Base-by-base conservation (phyloP, 2,888 invertebrate species). In the Noctua fimbriata region DNA sequence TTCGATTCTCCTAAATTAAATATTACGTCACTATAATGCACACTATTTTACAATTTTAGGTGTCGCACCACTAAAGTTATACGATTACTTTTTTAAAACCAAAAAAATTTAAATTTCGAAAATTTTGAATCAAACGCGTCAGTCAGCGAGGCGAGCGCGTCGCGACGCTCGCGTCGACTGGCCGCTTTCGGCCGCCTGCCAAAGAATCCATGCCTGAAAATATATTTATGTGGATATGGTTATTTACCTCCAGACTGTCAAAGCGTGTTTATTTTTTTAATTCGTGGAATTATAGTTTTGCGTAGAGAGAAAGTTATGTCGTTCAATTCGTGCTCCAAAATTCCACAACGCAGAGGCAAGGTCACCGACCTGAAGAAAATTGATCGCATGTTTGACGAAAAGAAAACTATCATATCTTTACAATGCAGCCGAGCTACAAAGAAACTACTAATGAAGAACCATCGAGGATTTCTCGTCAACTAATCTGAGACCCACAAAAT, bases 161-260 rank as follows among this genome's bases (percentile, higher is more conserved):
- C 94, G 94, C 94, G 93, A 90, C 93, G 93, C 93, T 92, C 93
- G 92, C 93, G 91, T 93, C 93, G 95, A 96, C 96, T 96, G 96
- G 93, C 92, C 92, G 92, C 92, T 90, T 94, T 95, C 95, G 95
- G 95, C 95, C 92, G 93, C 85, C 93, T 95, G 96, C 96, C 96
- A 96, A 95, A 93, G 94, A 95, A 93, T 95, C 94, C 93, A 93
- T 91, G 93, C 91, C 94, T 95, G 95, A 95, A 96, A 95, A 95
- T 93, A 95, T 96, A 96, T 95, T 95, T 95, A 93, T 94, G 93
- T 95, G 93, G 93, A 95, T 95, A 95, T 94, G 93, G 94, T 92
- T 93, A 92, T 93, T 94, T 93, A 91, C 89, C 88, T 87, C 81
- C 82, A 75, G 78, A 84, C 87, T 91, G 90, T 91, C 88, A 87